Conservation (phyloP, 1,140 invertebrate genomes). For the Ceratitis capitata region DNA sequence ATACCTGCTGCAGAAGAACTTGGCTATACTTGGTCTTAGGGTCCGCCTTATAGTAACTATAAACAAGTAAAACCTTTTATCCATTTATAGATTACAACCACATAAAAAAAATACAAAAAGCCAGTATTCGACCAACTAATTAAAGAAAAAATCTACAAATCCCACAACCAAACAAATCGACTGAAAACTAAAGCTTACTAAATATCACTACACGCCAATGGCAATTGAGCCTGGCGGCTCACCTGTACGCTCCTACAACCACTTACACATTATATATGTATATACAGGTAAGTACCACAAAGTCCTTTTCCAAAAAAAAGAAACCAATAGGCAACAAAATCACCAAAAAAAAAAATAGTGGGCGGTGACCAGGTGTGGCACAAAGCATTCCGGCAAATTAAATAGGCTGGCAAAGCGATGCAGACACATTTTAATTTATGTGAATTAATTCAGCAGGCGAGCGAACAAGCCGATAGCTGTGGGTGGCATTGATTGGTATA, state of each 20-base stretch:
- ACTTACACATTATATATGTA: too few species aligned
- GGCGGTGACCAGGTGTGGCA: background rate
- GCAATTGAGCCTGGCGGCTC: too few species aligned
- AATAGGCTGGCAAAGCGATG: background rate
- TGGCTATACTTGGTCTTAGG: too few species aligned
- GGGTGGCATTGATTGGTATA: background rate
- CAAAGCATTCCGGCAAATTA: background rate
- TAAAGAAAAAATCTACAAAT: background rate
- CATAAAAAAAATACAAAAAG: too few species aligned
- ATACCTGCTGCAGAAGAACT: too few species aligned
- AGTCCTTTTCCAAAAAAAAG: background rate
- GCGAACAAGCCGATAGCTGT: background rate
- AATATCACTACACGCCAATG: too few species aligned
- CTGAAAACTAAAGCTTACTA: background rate
- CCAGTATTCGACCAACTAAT: too few species aligned
- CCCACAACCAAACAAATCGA: background rate
- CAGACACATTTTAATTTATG: background rate
- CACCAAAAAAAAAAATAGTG: background rate
- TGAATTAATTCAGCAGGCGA: background rate
- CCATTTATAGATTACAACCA: too few species aligned
- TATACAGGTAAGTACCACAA: background rate
- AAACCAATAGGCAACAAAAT: background rate
- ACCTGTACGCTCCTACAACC: background rate
- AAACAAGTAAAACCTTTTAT: too few species aligned
- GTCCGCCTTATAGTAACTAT: too few species aligned